Evolutionary conservation across 1,140 invertebrate species (phyloP).

Genomic region (Eupristina koningsbergeri): DNA sequence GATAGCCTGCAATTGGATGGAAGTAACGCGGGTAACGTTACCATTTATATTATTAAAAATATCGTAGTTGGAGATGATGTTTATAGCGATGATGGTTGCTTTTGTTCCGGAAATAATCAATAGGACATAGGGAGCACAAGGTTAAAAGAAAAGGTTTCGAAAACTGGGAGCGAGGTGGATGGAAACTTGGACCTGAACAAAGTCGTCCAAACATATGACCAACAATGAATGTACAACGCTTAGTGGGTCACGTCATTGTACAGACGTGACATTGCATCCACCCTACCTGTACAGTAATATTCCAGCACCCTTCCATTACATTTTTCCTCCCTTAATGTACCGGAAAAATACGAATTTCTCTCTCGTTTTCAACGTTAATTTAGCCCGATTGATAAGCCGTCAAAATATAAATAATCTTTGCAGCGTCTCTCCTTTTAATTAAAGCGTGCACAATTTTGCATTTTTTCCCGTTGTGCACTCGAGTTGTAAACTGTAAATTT

Average conservation of each 20-base stretch:
- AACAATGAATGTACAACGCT: not conserved
- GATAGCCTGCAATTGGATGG: too few species aligned
- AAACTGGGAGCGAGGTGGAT: not conserved
- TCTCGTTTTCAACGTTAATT: not conserved
- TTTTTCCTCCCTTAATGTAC: too few species aligned
- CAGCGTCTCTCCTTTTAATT: not conserved
- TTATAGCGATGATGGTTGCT: not conserved
- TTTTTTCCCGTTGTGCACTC: not conserved
- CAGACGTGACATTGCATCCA: not conserved
- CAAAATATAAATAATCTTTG: conserved; percentile 9
- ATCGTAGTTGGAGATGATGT: not conserved
- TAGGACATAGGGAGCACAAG: not conserved
- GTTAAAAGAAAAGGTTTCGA: not conserved
- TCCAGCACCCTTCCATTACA: not conserved
- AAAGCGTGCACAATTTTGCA: not conserved
- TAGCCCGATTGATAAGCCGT: conserved; percentile 4
- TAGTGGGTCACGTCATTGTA: conserved; percentile 2
- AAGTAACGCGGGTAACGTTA: too few species aligned
- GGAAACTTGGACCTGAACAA: not conserved
- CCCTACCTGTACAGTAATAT: not conserved
- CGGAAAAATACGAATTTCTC: not conserved
- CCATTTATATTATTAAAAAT: not conserved
- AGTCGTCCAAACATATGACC: not conserved
- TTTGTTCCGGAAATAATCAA: not conserved
- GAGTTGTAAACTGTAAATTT: conserved; percentile 6